A percentile compares a stretch with the other conserved stretches of the same genome.
Conservation (phyloP, 2,797 vertebrate genomes). For the Rhabdomys pumilio region DNA sequence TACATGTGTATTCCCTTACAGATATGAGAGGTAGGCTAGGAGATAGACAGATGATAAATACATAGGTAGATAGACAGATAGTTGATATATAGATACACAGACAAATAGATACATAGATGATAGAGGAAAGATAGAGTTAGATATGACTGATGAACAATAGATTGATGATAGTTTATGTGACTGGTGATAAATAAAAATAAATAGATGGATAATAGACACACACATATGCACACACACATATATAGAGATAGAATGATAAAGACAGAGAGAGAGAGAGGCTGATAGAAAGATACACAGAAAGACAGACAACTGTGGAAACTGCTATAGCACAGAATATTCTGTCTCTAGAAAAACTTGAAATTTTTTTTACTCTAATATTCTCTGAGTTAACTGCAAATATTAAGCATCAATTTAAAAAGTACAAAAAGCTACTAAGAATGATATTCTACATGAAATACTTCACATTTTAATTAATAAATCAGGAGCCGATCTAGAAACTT, state of each 20-base stretch:
- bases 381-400: not conserved
- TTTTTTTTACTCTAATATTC: not conserved
- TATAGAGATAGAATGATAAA: not conserved
- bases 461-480: not conserved
- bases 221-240: not conserved
- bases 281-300: not conserved
- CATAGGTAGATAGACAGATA: no score
- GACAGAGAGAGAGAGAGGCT: not conserved
- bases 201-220: not conserved
- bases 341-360: not conserved
- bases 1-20: not conserved
- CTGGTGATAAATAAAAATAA: not conserved
- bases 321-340: not conserved
- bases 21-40: no score
- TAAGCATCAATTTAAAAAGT: not conserved
- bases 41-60: not conserved
- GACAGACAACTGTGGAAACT: not conserved
- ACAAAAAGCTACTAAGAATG: not conserved
- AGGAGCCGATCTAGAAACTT: not conserved
- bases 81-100: not conserved
- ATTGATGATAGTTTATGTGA: not conserved
- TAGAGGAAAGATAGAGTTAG: not conserved
- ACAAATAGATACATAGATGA: not conserved
- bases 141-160: not conserved
- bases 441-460: not conserved